A percentile compares a stretch with the other conserved stretches of the same genome.
Conservation (phyloP, 1,140 invertebrate species). For the Brachionus angularis region DNA sequence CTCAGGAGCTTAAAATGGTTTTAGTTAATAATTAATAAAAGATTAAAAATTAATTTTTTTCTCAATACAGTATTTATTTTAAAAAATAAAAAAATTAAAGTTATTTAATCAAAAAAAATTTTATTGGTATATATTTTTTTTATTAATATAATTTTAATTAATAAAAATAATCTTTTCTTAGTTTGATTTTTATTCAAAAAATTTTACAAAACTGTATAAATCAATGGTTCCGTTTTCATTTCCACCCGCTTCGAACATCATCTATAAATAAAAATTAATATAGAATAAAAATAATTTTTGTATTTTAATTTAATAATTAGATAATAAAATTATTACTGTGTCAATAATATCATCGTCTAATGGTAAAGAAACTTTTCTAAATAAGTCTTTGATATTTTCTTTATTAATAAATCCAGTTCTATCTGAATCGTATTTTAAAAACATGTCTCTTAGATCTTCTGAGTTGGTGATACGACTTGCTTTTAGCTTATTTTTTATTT, state of each 20-base stretch:
- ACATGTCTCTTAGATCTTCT: constrained; percentile 55
- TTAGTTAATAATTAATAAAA: too few species aligned
- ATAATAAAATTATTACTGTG: constrained; percentile 50
- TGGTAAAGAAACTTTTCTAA: constrained; percentile 52
- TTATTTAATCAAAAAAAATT: too few species aligned
- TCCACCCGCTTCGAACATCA: constrained; percentile 19
- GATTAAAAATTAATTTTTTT: too few species aligned
- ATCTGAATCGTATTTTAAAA: constrained; percentile 54
- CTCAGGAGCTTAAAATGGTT: too few species aligned
- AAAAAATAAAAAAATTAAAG: too few species aligned
- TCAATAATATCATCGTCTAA: constrained; percentile 56
- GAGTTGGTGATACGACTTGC: constrained; percentile 57
- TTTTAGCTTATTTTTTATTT: constrained; percentile 56
- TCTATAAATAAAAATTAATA: constrained; percentile 15
- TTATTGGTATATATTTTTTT: not conserved
- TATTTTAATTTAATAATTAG: not conserved
- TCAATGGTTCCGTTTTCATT: constrained; percentile 29
- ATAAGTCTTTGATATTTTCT: constrained; percentile 53
- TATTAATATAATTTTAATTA: not conserved
- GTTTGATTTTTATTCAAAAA: constrained; percentile 36
- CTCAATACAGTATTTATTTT: too few species aligned
- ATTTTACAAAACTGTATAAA: constrained; percentile 41
- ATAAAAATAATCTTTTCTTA: constrained; percentile 1
- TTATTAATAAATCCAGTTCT: constrained; percentile 53
- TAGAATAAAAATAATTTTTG: not conserved